phyloP scores from a whole-genome alignment of 2,797 vertebrate genomes.

The Sebastes goodei region DNA sequence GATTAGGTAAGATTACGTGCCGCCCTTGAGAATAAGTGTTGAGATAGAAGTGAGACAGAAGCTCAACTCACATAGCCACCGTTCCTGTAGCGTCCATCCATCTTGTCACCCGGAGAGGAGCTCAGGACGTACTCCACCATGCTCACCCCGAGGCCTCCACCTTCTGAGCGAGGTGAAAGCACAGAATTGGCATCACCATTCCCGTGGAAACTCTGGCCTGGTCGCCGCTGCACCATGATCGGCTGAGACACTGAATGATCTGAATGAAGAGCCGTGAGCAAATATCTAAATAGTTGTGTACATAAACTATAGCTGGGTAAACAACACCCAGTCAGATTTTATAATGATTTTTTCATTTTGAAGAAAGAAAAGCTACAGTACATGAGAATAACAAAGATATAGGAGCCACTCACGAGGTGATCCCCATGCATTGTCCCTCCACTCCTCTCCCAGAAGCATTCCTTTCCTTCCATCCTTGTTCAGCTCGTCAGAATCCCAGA shows the following conservation, averaged over 20 bases:
- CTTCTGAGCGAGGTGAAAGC: slow-evolving; percentile 97
- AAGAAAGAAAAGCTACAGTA: neutral
- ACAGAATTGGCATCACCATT: slow-evolving; percentile 96
- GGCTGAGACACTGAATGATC: slow-evolving; percentile 99
- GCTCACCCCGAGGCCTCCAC: slow-evolving; percentile 97
- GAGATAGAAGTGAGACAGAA: too few relatives aligned
- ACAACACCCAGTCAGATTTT: neutral
- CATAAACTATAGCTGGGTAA: neutral
- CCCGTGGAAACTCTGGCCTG: slow-evolving; percentile 97
- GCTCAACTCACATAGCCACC: slow-evolving; percentile 92
- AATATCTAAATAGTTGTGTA: slow-evolving; percentile 23
- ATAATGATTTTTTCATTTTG: neutral
- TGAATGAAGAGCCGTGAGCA: slow-evolving; percentile 72
- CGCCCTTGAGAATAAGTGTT: neutral
- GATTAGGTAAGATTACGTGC: neutral
- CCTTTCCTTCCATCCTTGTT: slow-evolving; percentile 98
- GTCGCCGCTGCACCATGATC: slow-evolving; percentile 98
- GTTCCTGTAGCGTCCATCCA: slow-evolving; percentile 96
- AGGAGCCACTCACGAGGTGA: slow-evolving; percentile 89
- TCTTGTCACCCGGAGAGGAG: slow-evolving; percentile 98
- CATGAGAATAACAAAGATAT: neutral
- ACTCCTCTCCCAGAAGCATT: slow-evolving; percentile 97
- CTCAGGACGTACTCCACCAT: slow-evolving; percentile 99
- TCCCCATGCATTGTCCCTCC: slow-evolving; percentile 97
- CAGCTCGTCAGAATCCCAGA: slow-evolving; percentile 98